Evolutionary conservation across 2,797 vertebrate species (phyloP), one percentile per base, ranked within the genome.

Genomic region (Pelobates cultripes): DNA sequence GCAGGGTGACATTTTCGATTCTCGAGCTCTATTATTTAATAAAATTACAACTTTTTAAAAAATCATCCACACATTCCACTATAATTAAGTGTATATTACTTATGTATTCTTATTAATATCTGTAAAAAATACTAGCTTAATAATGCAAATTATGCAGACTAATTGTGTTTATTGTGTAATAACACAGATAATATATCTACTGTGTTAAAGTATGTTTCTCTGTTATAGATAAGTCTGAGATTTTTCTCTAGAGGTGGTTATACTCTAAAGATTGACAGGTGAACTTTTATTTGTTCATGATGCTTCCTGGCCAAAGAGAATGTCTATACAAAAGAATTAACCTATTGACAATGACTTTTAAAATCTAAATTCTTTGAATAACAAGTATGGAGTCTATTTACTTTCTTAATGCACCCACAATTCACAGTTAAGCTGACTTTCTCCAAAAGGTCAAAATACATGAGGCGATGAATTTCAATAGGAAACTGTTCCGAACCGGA

Each of bases 331-430:
- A 86, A 92, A 91, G 89, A 90, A 93, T 94, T 94, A 94, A 90
- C 92, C 89, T 93, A 93, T 91, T 94, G 93, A 93, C 92, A 94
- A 92, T 89, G 88, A 89, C 88, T 91, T 92, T 89, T 86, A 84
- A 88, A 92, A 93, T 88, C 86, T 85, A 90, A 88, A 89, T 87
- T 89, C 86, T 90, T 89, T 92, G 91, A 94, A 93, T 94, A 93
- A 89, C 89, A 93, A 94, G 90, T 85, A 79, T 87, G 88, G 89
- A 90, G 88, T 89, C 70, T 93, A 89, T 94, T 93, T 94, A 91
- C 91, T 86, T 92, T 93, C 79, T 87, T 94, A 94, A 94, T 91
- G 87, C 89, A 91, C 90, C 88, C 89, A 91, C 89, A 91, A 90
- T 92, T 92, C 88, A 92, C 88, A 89, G 78, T 84, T 88, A 93